phyloP scores from a whole-genome alignment of 2,888 invertebrate species.

The Tipula confusa region DNA sequence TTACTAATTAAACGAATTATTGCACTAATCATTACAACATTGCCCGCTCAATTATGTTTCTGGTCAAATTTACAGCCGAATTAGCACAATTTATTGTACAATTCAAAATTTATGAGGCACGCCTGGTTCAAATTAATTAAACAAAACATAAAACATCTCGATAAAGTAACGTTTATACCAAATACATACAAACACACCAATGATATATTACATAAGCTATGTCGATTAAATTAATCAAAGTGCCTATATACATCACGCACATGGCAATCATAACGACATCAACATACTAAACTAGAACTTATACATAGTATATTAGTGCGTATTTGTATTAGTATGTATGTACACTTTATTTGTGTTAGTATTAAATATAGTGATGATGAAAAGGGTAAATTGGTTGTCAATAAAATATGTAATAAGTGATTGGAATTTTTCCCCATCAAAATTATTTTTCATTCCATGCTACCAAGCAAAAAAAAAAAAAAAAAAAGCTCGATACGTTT shows the following conservation, averaged over 20 bases:
- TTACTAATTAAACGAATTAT: too few species aligned
- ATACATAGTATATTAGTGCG: background rate
- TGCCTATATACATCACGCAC: background rate
- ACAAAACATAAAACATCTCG: background rate
- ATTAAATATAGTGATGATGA: background rate
- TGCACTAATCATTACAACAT: background rate
- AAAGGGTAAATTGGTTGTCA: conserved; percentile 25
- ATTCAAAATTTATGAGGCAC: background rate
- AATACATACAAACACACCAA: background rate
- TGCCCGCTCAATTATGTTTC: background rate
- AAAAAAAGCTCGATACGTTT: background rate
- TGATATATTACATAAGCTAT: background rate
- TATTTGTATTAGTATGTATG: background rate
- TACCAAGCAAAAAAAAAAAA: background rate
- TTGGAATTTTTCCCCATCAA: background rate
- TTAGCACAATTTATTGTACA: background rate
- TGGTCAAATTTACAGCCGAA: background rate
- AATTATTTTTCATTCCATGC: background rate
- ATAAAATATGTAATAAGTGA: conserved; percentile 25
- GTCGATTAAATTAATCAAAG: conserved; percentile 20
- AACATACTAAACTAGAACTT: background rate
- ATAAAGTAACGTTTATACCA: background rate
- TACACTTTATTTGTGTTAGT: background rate
- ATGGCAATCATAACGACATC: conserved; percentile 1
- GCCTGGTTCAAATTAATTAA: conserved; percentile 5